phyloP scores from a whole-genome alignment of 2,113 vertebrate species.

The Xerus inauris region DNA sequence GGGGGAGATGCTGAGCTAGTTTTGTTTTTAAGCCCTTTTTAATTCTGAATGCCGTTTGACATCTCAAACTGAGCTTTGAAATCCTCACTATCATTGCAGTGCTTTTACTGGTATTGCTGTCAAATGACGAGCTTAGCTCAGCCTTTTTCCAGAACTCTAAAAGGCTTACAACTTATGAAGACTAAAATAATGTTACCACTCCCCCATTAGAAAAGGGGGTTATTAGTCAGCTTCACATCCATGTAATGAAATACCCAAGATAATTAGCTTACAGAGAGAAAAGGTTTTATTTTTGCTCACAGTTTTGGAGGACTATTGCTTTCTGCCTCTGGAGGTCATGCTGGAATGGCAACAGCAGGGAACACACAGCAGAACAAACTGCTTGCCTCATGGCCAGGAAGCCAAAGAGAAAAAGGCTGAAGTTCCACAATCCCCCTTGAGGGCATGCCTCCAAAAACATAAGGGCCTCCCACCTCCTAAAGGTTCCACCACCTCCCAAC shows the following conservation, averaged over 20 bases:
- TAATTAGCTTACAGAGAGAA: background rate
- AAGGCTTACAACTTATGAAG: background rate
- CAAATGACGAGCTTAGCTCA: slow-evolving; percentile 7
- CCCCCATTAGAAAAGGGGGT: background rate
- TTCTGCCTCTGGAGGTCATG: background rate
- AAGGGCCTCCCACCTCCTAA: background rate
- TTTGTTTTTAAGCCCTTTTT: background rate
- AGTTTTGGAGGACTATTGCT: background rate
- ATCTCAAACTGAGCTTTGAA: slow-evolving; percentile 24
- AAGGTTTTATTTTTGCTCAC: background rate
- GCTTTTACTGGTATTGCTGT: background rate
- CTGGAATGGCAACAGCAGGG: no score
- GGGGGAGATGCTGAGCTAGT: background rate
- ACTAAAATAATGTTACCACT: background rate
- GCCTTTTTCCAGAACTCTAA: background rate
- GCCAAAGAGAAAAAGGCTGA: background rate
- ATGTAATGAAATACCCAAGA: background rate
- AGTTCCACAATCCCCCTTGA: background rate
- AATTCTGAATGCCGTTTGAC: background rate
- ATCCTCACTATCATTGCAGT: background rate
- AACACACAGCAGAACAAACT: background rate
- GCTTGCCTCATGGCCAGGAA: background rate
- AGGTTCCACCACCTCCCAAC: background rate
- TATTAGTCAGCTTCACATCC: background rate
- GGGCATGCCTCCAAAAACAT: background rate